Evolutionary conservation across 2,113 vertebrate species (phyloP).

Genomic region (Actinemys pallida): DNA sequence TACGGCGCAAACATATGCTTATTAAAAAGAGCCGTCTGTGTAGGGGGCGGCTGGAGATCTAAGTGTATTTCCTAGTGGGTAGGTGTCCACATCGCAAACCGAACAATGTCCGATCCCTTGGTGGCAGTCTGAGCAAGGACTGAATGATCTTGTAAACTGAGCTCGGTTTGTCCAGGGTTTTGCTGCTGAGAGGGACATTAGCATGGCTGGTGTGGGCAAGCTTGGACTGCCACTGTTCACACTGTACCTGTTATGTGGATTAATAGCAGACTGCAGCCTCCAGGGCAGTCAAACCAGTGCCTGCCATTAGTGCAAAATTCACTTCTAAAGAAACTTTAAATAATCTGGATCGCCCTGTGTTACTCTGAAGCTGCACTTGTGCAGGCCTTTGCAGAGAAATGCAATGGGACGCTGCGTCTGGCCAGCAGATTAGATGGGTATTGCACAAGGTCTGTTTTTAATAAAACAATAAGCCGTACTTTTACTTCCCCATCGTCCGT

Average conservation of each 20-base stretch:
- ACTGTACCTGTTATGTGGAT: neutral
- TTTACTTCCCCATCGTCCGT: slow-evolving; percentile 56
- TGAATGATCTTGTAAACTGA: neutral
- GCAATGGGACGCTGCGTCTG: neutral
- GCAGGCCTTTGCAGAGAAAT: slow-evolving; percentile 13
- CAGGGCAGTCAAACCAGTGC: neutral
- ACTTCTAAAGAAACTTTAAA: neutral
- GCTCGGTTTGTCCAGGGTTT: neutral
- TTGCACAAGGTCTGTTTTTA: slow-evolving; percentile 45
- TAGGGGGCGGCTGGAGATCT: neutral
- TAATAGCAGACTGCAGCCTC: neutral
- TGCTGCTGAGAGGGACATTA: neutral
- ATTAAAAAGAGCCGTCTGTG: neutral
- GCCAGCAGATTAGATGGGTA: neutral
- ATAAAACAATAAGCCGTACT: slow-evolving; percentile 43
- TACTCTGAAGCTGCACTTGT: slow-evolving; percentile 44
- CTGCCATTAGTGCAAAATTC: neutral
- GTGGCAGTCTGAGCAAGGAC: neutral
- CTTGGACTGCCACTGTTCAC: neutral
- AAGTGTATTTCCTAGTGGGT: neutral
- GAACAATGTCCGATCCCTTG: accelerated
- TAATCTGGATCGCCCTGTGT: neutral
- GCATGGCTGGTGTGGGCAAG: neutral
- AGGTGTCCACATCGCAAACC: neutral
- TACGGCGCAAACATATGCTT: neutral